Evolutionary conservation across 2,113 vertebrate species (phyloP).

Genomic region (Seriola aureovittata): DNA sequence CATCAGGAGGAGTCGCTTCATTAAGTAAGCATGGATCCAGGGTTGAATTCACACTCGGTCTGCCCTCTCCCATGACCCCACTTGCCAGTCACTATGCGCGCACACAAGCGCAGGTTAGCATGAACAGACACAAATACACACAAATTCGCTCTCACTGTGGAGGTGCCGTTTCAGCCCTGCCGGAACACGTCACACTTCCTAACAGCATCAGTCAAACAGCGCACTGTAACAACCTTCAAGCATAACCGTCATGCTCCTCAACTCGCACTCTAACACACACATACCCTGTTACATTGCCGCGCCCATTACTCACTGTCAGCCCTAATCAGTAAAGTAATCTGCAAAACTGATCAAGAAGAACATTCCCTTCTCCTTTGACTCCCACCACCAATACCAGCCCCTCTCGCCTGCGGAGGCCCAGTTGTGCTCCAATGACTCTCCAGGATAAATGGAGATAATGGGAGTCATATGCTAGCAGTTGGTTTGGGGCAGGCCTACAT

Average conservation of each 20-base stretch:
- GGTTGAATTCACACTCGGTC: slow-evolving; percentile 74
- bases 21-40: slow-evolving; percentile 76
- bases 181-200: slow-evolving; percentile 48
- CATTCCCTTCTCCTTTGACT: slow-evolving; percentile 52
- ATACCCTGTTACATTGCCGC: slow-evolving; percentile 16
- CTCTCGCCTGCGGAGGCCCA: slow-evolving; percentile 65
- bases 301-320: slow-evolving; percentile 66
- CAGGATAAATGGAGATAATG: slow-evolving; percentile 80
- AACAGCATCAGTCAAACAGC: slow-evolving; percentile 35
- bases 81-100: slow-evolving; percentile 58
- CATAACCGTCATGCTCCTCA: slow-evolving; percentile 34
- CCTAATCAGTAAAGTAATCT: slow-evolving; percentile 70
- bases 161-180: slow-evolving; percentile 38
- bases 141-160: neutral
- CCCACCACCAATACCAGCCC: slow-evolving; percentile 55
- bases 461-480: slow-evolving; percentile 80
- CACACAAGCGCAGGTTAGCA: slow-evolving; percentile 26
- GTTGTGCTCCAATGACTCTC: slow-evolving; percentile 78
- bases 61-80: slow-evolving; percentile 83
- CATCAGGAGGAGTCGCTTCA: slow-evolving; percentile 67
- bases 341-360: slow-evolving; percentile 65
- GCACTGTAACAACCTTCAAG: slow-evolving; percentile 44
- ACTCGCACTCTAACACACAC: slow-evolving; percentile 16
- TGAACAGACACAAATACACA: slow-evolving; percentile 17
- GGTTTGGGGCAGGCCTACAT: slow-evolving; percentile 65